Base-by-base conservation (phyloP, 2,113 vertebrate species). In the Excalfactoria chinensis region DNA sequence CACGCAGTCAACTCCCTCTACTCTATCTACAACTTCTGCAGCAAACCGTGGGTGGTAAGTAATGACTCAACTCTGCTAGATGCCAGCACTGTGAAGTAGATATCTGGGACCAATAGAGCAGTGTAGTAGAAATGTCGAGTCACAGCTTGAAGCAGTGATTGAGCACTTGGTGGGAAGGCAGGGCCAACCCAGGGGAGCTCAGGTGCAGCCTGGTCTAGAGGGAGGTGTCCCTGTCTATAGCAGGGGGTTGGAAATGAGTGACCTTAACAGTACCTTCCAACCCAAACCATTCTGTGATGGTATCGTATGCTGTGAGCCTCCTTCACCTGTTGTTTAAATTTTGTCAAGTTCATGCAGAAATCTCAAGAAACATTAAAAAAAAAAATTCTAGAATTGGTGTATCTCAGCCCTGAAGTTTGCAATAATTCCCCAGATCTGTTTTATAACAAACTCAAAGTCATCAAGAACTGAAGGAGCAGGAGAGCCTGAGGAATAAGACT, bases 11-110 rank as follows among this genome's bases (percentile, higher is more conserved):
- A 99, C 98, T 99, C 99, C 7, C 98, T 99, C 55, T 98, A 98
- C 93, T 99, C 99, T 28, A 98, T 99, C 97, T 99, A 99, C 97
- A 99, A 99, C 97, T 99, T 99, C 98, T 99, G 99, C 98, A 99
- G 99, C 98, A 99, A 99, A 94, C 99, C 99, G 62, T 99, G 99
- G 99, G 99, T 99, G 98, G 99, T 99, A 97, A 95, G 99, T 95
- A 21, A 34, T 0, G 1, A 43, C n/a, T 35, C 35, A 49, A 22
- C 35, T 19, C 48, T 71, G 21, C 58, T 58, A 17, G 17, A 2
- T 13, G 32, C 5, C 70, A 32, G 18, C 20, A 7, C 67, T 49
- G 77, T n/a, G 15, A 21, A 56, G 62, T 4, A 58, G 23, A 23
- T 4, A 13, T 2, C 25, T 23, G 30, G 14, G 15, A 28, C 22